Percentiles rank a stretch among this genome's conserved stretches.
These are phyloP conservation scores for Tursiops truncatus DNA, from an alignment of 2,113 vertebrate genomes.

Conservation along the genomic window DNA sequence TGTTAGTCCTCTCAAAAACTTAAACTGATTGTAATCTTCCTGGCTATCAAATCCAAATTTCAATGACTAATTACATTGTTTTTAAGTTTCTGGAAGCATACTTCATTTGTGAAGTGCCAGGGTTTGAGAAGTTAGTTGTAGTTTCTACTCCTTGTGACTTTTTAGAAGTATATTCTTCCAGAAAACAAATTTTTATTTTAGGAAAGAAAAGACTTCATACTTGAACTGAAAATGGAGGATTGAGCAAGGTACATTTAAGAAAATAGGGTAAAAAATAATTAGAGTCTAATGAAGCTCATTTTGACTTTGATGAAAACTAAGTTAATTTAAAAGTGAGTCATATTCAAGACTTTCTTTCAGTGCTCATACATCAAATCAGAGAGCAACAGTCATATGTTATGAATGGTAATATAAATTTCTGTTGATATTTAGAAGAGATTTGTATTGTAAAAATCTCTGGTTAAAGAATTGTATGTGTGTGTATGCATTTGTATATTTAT, in stretches of 20 bases:
- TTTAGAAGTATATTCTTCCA: background rate
- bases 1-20: background rate
- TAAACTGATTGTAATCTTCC: background rate
- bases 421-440: background rate
- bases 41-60: background rate
- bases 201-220: background rate
- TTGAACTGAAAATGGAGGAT: background rate
- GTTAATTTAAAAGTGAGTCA: background rate
- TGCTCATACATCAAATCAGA: background rate
- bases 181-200: background rate
- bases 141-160: background rate
- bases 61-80: background rate
- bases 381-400: background rate
- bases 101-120: background rate
- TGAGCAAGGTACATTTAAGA: background rate
- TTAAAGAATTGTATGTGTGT: background rate
- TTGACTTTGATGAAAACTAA: background rate
- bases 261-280: background rate
- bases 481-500: background rate
- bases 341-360: background rate
- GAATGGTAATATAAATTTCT: background rate
- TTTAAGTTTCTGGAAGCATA: background rate
- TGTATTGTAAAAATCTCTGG: background rate
- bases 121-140: background rate
- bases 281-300: background rate